Conservation (phyloP, 2,113 vertebrate species). For the Himantopus leucocephalus region DNA sequence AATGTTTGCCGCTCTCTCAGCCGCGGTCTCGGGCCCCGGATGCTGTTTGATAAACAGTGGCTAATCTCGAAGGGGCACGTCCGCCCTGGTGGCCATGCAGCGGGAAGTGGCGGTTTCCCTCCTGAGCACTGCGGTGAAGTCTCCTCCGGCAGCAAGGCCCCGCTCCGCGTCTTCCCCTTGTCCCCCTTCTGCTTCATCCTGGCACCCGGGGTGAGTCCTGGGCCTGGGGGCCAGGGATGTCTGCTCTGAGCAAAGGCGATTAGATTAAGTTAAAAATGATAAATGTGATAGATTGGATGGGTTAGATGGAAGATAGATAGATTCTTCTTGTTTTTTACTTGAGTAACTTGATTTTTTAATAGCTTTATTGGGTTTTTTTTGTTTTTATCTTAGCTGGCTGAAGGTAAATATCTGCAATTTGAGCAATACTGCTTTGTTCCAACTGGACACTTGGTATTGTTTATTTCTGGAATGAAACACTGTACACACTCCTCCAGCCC, state of each 20-base stretch:
- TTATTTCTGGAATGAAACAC: background rate
- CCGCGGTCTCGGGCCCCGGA: fast-evolving
- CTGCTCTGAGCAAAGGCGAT: background rate
- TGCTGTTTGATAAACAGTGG: background rate
- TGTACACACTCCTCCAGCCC: background rate
- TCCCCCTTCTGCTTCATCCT: background rate
- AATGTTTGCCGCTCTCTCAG: background rate
- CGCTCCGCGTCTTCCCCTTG: background rate
- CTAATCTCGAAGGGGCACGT: background rate
- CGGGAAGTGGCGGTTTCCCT: background rate
- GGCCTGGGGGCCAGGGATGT: background rate
- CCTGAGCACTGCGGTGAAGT: fast-evolving
- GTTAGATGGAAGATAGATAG: background rate
- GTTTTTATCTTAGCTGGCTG: background rate
- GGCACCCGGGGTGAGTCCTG: background rate
- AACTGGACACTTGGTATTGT: background rate
- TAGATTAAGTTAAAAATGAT: background rate
- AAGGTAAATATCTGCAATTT: background rate
- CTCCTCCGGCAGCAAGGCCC: background rate
- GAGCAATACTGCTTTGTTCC: background rate
- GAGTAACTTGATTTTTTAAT: background rate
- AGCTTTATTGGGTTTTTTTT: background rate
- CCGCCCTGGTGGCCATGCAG: background rate
- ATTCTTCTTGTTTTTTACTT: background rate
- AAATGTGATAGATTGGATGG: background rate